Evolutionary conservation across 2,888 invertebrate species (phyloP), one percentile per base, ranked within the genome.

Genomic region (Microctonus hyperodae): DNA sequence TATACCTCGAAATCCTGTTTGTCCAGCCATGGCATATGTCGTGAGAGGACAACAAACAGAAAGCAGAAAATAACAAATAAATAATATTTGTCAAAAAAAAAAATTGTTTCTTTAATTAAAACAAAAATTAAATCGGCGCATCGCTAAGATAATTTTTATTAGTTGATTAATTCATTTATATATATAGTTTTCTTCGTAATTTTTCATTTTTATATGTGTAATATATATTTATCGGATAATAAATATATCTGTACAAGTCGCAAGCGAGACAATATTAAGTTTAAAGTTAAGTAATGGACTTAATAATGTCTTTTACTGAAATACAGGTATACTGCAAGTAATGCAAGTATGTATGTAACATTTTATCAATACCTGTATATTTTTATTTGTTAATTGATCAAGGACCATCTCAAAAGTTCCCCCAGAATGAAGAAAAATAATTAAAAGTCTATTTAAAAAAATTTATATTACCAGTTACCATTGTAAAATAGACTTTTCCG

Each of bases 1-100:
- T 56, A 88, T 93, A 93, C 93, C 93, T 93, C 93, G 90, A 92
- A 93, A 89, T 93, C 93, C 93, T 91, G 89, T 85, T 87, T 88
- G 88, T 88, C 88, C 88, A 87, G 87, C 87, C 87, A 87, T 80
- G 79, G 79, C 55, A 67, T 87, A 85, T 87, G 89, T 88, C 85
- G 86, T 87, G 88, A 88, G 87, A 70, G 88, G 88, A 88, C 88
- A 88, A 89, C 87, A 86, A 88, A 89, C 88, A 90, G 87, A 89
- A 88, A 88, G 89, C 88, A 89, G 87, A 88, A 85, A 81, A 74
- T 80, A 75, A 80, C 79, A 76, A 81, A 81, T 82, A 80, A 80
- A 79, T 75, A 56, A 65, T 61, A 28, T 72, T 76, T 70, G 70
- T 69, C 71, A 71, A 63, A 68, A 72, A 69, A 72, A 72, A 64